A percentile compares a stretch with the other conserved stretches of the same genome.
Conservation (phyloP, 2,113 vertebrate species). For the Rhinolophus ferrumequinum region DNA sequence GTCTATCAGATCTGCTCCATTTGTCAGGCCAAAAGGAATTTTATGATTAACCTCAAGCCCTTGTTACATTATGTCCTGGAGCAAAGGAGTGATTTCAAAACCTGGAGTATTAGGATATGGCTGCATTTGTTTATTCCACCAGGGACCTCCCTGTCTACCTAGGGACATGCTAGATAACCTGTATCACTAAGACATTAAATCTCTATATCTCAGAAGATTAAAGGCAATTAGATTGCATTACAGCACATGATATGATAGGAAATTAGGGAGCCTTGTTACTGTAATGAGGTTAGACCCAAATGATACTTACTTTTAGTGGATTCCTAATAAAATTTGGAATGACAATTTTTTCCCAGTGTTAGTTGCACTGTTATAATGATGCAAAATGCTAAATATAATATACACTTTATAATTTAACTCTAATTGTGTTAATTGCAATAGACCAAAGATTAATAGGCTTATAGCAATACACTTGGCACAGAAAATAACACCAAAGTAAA, state of each 20-base stretch:
- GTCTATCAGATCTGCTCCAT: no score
- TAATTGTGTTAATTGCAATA: background rate
- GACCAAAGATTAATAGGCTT: background rate
- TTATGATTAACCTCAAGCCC: no score
- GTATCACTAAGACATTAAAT: constrained; percentile 65
- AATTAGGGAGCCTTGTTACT: constrained; percentile 69
- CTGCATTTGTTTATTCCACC: no score
- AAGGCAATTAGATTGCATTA: constrained; percentile 73
- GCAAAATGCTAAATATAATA: constrained; percentile 29
- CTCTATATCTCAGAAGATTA: constrained; percentile 75
- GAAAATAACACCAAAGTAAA: background rate
- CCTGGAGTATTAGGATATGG: no score
- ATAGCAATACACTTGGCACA: background rate
- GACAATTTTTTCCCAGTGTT: constrained; percentile 21
- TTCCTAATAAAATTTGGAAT: constrained; percentile 76
- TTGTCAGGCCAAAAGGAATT: no score
- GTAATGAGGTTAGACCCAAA: constrained; percentile 73
- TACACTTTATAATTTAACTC: background rate
- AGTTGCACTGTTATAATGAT: constrained; percentile 15
- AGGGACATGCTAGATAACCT: no score
- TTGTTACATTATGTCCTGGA: no score
- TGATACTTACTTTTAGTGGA: constrained; percentile 50
- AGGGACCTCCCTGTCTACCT: no score
- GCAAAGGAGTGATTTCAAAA: no score
- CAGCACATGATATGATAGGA: constrained; percentile 43